Evolutionary conservation across 2,113 vertebrate genomes (phyloP).

Genomic region (Chaenocephalus aceratus): DNA sequence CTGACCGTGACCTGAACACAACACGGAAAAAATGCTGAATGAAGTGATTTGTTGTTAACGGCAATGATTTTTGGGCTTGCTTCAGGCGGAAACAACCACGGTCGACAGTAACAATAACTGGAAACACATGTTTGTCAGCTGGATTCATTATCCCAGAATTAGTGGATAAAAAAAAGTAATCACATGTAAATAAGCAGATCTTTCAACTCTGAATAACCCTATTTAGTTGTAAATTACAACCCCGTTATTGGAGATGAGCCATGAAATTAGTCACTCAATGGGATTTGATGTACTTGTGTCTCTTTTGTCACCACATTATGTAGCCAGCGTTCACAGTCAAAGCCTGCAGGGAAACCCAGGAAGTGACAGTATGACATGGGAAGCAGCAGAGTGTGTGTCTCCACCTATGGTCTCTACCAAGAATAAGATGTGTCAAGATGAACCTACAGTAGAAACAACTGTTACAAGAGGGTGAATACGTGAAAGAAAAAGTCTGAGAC

Average conservation of each 20-base stretch:
- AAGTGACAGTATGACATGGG: slow-evolving; percentile 39
- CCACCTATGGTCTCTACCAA: not conserved
- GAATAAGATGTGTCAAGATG: not conserved
- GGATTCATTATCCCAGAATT: not conserved
- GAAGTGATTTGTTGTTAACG: slow-evolving; percentile 6
- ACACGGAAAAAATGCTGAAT: slow-evolving; percentile 28
- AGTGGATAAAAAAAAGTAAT: not conserved
- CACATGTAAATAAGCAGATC: not conserved
- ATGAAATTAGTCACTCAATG: slow-evolving; percentile 6
- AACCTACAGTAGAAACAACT: not conserved
- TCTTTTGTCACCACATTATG: slow-evolving; percentile 2
- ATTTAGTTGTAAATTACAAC: slow-evolving; percentile 9
- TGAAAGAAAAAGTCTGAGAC: not conserved
- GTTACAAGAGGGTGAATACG: not conserved
- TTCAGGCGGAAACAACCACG: not conserved
- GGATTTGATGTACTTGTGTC: not conserved
- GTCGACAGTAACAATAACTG: not conserved
- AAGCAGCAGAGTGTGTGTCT: slow-evolving; percentile 4
- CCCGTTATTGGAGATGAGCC: not conserved
- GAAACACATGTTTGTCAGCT: not conserved
- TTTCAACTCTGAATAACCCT: not conserved
- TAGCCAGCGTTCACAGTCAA: slow-evolving; percentile 29
- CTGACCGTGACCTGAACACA: slow-evolving; percentile 40
- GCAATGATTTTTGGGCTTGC: not conserved
- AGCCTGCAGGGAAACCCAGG: slow-evolving; percentile 35